Evolutionary conservation across 1,140 invertebrate species (phyloP), one percentile per base, ranked within the genome.

Genomic region (Samia ricini): DNA sequence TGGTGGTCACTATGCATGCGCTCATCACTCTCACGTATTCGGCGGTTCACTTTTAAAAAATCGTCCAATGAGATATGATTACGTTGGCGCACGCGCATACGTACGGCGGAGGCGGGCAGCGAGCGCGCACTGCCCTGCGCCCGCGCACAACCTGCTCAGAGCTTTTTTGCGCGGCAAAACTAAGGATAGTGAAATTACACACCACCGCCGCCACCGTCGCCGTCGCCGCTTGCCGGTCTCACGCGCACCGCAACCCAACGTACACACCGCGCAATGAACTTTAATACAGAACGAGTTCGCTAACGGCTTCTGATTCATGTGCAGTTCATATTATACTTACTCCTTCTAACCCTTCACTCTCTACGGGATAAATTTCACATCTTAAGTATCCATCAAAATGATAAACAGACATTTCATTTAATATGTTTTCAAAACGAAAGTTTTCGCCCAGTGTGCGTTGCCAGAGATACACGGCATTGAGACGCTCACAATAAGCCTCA

Each of bases 121-220:
- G 71, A 68, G 69, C 82, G 79, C 77, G 68, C 74, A 85, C 77
- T 77, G 71, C 55, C 64, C 63, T 36, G 60, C 33, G 68, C 68
- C 56, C 66, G 57, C 68, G 56, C 60, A 52, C 69, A 66, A 67
- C 74, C 72, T 72, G 71, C 66, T 65, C 51, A 29, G 22, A 70
- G 72, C 70, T 71, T 79, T 74, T 79, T 79, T 79, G 70, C 74
- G 74, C 62, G 73, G 68, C 70, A 76, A 76, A 77, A 72, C 74
- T 69, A 65, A 50, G 60, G 71, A 69, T 67, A 71, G 71, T 71
- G 69, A 73, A 76, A 76, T 67, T 50, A 68, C 68, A n/a, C n/a
- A n/a, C n/a, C n/a, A n/a, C n/a, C n/a, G n/a, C n/a, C n/a, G n/a
- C n/a, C n/a, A n/a, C n/a, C n/a, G n/a, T n/a, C n/a, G n/a, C n/a